Base-by-base conservation (phyloP, 2,888 invertebrate species). In the Xestia ashworthii region DNA sequence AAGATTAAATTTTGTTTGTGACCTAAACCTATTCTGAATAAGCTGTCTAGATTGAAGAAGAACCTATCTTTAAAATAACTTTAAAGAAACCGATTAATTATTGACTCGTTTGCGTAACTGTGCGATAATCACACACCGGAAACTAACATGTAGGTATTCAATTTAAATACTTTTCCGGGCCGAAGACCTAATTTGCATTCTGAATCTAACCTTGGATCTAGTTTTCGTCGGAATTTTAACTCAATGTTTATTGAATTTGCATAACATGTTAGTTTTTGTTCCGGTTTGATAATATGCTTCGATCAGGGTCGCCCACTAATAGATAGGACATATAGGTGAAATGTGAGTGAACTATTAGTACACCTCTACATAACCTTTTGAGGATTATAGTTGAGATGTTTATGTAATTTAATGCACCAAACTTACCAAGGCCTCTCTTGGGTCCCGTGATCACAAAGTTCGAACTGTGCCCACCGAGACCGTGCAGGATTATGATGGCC, bases 381-480 rank as follows among this genome's bases (percentile, higher is more conserved):
- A 32, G 32, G 32, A 32, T 32, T 32, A 32, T 32, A 32, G 32
- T 32, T 32, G 32, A 32, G 32, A 32, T 32, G 32, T 32, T 32
- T 32, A 32, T 32, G 32, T 32, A 32, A 32, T 32, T 32, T 1
- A 32, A 32, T 32, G 32, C 32, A 32, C 9, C 3, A 32, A 60
- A 32, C 60, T 60, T 32, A 60, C 60, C 60, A 32, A 60, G 16
- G 60, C 60, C 32, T 60, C 32, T 60, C 8, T 60, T 32, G 16
- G 32, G 60, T 32, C 60, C 97, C 96, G 98, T 98, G 80, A 98
- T 96, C 11, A 98, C 94, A 97, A 98, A 98, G 90, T 98, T 97
- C 0, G 97, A 97, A 8, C 98, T 98, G 87, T 97, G 97, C 5
- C 97, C 97, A 11, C 97, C 87, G 0, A 98, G 91, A 0, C 98